Evolutionary conservation across 1,140 invertebrate genomes (phyloP), one percentile per base, ranked within the genome.

Genomic region (Euwallacea fornicatus): DNA sequence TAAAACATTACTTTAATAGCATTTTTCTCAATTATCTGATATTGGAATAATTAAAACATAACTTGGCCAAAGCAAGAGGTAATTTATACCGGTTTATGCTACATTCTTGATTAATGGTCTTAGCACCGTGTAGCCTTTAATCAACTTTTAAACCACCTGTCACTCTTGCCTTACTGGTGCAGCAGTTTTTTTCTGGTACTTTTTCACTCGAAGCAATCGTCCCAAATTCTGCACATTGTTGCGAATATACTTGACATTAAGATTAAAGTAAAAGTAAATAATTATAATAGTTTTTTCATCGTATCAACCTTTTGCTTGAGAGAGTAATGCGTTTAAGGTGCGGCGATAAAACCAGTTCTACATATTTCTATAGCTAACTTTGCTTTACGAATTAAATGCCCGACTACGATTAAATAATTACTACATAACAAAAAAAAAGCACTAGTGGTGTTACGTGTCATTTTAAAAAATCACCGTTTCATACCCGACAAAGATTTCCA

Each of bases 181-280:
- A 33, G 4, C 21, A 33, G 21, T 33, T 33, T 33, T 33, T 33
- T 33, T 33, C 21, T 33, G 21, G 21, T 33, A 33, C 21, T 33
- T 33, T 33, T 33, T 33, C 4, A 33, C 21, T 13, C 47, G 47
- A 11, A 50, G 10, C 13, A 11, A 21, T 43, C 41, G 60, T 44
- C 15, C 60, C 60, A 46, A 62, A 62, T 63, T 63, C 61, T 13
- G 47, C 60, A 47, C 61, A 63, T 63, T 63, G 60, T 63, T 63
- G 44, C 61, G 42, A 16, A 16, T 47, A 63, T 63, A 63, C 61
- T 63, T 63, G 60, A 63, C 61, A 47, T 63, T 63, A 62, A 63
- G 61, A 63, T 63, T 46, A 47, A 63, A 63, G 61, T 63, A 63
- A 63, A 63, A 63, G 61, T 47, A 58, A 63, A 50, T 63, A 63